Percentiles rank a stretch among this genome's conserved stretches.
Evolutionary conservation across 2,888 invertebrate species (phyloP).

Genomic region (Anoplius nigerrimus): DNA sequence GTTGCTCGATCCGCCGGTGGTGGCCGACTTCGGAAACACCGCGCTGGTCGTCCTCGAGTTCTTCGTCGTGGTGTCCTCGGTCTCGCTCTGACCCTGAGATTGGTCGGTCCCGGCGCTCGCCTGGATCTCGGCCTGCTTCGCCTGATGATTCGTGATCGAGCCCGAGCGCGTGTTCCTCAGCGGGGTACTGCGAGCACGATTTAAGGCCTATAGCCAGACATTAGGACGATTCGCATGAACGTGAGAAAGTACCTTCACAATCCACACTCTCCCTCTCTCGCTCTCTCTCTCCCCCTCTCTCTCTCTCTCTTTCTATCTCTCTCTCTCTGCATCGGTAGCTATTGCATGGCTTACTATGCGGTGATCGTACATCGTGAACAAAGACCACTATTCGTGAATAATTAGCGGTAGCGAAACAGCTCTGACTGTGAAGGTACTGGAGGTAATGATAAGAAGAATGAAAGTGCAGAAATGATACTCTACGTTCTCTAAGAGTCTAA

Average conservation of each 20-base stretch:
- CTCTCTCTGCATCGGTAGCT: not conserved
- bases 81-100: constrained; percentile 42
- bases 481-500: too few relatives aligned
- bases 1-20: constrained; percentile 43
- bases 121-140: constrained; percentile 58
- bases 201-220: constrained; percentile 75
- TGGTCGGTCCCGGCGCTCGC: constrained; percentile 27
- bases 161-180: constrained; percentile 69
- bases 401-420: too few relatives aligned
- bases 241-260: constrained; percentile 72
- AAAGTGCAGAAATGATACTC: constrained; percentile 30
- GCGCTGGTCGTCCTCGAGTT: constrained; percentile 33
- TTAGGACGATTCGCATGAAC: constrained; percentile 73
- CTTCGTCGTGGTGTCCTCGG: constrained; percentile 35
- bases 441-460: constrained; percentile 45
- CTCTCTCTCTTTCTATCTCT: not conserved
- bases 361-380: not conserved
- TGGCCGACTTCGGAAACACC: constrained; percentile 50
- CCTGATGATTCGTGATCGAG: constrained; percentile 60
- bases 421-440: constrained; percentile 61
- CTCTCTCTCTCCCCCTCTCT: too few relatives aligned
- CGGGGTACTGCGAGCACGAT: constrained; percentile 73
- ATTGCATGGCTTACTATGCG: too few relatives aligned
- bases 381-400: constrained; percentile 9
- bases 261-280: too few relatives aligned